Percentiles rank a stretch among this genome's conserved stretches.
Conservation (phyloP, 2,888 invertebrate species). For the Agrypnus murinus region DNA sequence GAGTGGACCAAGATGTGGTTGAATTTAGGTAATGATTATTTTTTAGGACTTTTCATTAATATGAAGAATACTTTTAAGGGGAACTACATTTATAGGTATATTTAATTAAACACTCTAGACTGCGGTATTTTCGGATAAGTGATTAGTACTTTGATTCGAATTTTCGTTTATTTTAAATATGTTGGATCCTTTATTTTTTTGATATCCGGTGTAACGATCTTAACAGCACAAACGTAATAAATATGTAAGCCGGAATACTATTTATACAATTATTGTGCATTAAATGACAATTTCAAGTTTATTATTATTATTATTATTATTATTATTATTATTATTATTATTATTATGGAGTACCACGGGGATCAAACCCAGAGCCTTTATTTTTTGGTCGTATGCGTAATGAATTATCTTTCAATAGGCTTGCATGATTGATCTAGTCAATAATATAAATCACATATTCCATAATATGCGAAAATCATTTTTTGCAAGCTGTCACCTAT, state of each 20-base stretch:
- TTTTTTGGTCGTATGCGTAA: too few relatives aligned
- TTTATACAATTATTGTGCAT: conserved; percentile 13
- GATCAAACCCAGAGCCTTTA: too few relatives aligned
- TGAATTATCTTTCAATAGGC: too few relatives aligned
- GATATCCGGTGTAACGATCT: conserved; percentile 35
- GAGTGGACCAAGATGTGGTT: conserved; percentile 59
- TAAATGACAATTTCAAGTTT: too few relatives aligned
- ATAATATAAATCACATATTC: too few relatives aligned
- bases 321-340: too few relatives aligned
- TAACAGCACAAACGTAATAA: conserved; percentile 20
- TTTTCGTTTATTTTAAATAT: conserved; percentile 48
- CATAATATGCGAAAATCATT: too few relatives aligned
- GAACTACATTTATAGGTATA: conserved; percentile 59
- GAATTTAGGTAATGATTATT: conserved; percentile 50
- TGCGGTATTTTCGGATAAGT: conserved; percentile 59
- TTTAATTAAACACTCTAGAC: conserved; percentile 60
- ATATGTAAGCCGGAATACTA: conserved; percentile 1
- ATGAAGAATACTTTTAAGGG: conserved; percentile 52
- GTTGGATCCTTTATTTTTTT: conserved; percentile 34
- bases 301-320: too few relatives aligned
- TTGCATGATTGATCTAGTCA: too few relatives aligned
- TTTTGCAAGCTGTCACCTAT: too few relatives aligned
- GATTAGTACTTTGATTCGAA: conserved; percentile 58
- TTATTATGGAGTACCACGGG: too few relatives aligned
- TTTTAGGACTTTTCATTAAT: conserved; percentile 49